Percentiles rank a stretch among this genome's conserved stretches.
phyloP scores from a whole-genome alignment of 2,888 invertebrate species.

The Epinotia demarniana region DNA sequence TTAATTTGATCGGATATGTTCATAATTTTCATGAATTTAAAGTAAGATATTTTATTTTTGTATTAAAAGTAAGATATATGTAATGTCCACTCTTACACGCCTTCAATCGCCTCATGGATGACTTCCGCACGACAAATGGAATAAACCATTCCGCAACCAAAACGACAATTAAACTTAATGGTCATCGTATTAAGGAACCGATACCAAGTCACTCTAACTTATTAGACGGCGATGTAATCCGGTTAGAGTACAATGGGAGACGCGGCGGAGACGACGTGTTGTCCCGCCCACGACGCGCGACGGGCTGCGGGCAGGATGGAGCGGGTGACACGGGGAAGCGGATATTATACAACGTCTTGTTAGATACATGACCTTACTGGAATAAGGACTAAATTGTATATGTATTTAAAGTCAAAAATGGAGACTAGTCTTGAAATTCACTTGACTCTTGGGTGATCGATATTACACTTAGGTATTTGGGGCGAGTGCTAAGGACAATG shows the following conservation, averaged over 20 bases:
- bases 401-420: background rate
- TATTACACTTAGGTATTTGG: too few relatives aligned
- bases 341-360: background rate
- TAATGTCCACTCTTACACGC: background rate
- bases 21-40: background rate
- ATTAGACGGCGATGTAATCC: slow-evolving; percentile 38
- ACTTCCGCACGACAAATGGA: background rate
- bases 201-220: slow-evolving; percentile 43
- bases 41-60: too few relatives aligned
- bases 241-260: slow-evolving; percentile 30
- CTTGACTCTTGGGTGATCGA: background rate
- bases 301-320: background rate
- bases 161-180: slow-evolving; percentile 22
- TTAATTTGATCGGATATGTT: background rate
- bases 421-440: background rate
- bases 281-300: slow-evolving; percentile 34
- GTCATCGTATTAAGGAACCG: slow-evolving; percentile 37
- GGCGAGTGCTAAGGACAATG: too few relatives aligned
- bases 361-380: background rate
- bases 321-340: background rate
- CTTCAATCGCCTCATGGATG: background rate
- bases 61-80: background rate
- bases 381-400: background rate
- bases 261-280: slow-evolving; percentile 31
- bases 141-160: slow-evolving; percentile 3